These are phyloP conservation scores for Callipepla squamata DNA, from an alignment of 2,113 vertebrate genomes.

Conservation along the genomic window DNA sequence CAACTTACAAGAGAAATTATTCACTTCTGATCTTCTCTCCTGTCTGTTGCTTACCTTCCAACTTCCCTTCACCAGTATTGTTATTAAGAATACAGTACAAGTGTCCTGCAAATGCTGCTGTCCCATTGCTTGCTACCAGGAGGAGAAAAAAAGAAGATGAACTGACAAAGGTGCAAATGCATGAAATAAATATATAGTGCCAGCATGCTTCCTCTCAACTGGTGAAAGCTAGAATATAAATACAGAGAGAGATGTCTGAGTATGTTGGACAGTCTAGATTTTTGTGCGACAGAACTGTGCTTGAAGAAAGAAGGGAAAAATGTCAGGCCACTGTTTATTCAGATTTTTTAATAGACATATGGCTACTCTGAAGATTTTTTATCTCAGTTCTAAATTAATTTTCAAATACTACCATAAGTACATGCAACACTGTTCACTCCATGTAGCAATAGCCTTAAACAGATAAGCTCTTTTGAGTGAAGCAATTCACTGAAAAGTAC, in stretches of 20 bases:
- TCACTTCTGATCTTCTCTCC: background rate
- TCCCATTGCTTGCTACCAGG: background rate
- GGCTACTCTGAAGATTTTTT: background rate
- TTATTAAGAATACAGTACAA: background rate
- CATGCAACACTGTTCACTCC: background rate
- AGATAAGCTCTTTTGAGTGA: background rate
- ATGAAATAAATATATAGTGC: background rate
- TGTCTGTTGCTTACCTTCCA: background rate
- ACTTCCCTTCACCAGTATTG: background rate
- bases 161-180: background rate
- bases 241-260: background rate
- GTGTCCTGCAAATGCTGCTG: background rate
- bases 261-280: background rate
- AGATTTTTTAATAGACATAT: background rate
- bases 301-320: background rate
- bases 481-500: background rate
- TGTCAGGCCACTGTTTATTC: background rate
- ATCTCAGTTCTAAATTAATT: background rate
- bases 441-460: accelerated
- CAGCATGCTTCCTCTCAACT: background rate
- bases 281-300: background rate
- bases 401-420: background rate
- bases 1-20: background rate
- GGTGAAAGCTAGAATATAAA: background rate
- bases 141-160: background rate